Evolutionary conservation across 2,113 vertebrate species (phyloP).

Genomic region (Tonatia bakeri): DNA sequence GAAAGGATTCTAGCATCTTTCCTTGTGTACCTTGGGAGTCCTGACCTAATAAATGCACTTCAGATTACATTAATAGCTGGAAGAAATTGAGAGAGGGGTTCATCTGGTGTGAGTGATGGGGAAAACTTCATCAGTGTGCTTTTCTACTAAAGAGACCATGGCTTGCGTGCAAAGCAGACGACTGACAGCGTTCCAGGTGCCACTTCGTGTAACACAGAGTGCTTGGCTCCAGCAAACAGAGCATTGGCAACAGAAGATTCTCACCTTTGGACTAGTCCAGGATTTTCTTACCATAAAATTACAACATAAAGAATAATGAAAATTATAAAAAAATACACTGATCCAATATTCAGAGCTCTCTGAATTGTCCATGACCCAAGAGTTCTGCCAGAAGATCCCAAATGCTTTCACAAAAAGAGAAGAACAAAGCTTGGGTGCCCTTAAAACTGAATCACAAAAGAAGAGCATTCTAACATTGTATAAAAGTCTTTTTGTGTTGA

Average conservation of each 20-base stretch:
- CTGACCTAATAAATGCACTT: conserved; percentile 49
- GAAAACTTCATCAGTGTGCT: background rate
- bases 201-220: background rate
- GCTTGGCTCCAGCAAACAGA: background rate
- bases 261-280: background rate
- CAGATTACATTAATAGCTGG: background rate
- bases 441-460: background rate
- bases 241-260: background rate
- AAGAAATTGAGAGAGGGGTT: background rate
- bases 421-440: background rate
- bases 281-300: background rate
- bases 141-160: background rate
- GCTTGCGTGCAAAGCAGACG: background rate
- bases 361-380: background rate
- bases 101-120: background rate
- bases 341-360: background rate
- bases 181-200: background rate
- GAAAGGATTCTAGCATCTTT: conserved; percentile 60
- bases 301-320: background rate
- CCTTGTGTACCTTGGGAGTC: conserved; percentile 14
- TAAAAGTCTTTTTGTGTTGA: background rate
- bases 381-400: background rate
- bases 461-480: background rate
- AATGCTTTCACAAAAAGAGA: background rate
- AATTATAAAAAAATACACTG: background rate